These are phyloP conservation scores for Sebastes itinus DNA, from an alignment of 2,797 vertebrate genomes.

Conservation along the genomic window DNA sequence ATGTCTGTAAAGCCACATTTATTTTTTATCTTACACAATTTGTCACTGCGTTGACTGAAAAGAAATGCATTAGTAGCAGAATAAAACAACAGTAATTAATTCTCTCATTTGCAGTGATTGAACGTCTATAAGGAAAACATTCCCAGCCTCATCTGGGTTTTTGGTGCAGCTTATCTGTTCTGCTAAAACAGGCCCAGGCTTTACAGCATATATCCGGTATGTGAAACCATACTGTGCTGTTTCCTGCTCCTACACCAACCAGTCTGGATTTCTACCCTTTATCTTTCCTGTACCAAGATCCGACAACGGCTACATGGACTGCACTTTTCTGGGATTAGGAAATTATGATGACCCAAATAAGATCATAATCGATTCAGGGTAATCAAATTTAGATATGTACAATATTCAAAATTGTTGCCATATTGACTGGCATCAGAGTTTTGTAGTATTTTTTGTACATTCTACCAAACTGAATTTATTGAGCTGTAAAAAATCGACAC, in stretches of 20 bases:
- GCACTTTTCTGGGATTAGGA: neutral
- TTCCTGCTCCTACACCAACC: slow-evolving; percentile 33
- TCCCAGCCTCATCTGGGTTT: slow-evolving; percentile 4
- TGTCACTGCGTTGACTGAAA: neutral
- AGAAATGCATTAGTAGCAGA: neutral
- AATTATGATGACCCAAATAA: neutral
- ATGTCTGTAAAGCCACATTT: neutral
- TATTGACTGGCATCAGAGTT: neutral
- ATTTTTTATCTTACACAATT: neutral
- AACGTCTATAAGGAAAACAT: neutral
- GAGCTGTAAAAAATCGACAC: neutral
- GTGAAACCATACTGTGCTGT: neutral
- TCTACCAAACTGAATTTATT: neutral
- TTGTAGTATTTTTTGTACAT: neutral
- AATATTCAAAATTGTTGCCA: too few species aligned
- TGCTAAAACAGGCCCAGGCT: neutral
- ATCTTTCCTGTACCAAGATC: slow-evolving; percentile 13
- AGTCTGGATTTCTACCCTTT: neutral
- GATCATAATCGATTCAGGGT: neutral
- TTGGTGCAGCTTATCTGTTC: slow-evolving; percentile 8
- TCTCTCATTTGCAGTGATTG: neutral
- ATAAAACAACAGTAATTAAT: neutral
- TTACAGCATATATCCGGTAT: slow-evolving; percentile 40
- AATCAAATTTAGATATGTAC: too few species aligned
- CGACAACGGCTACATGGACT: neutral